Percentiles rank a stretch among this genome's conserved stretches.
Conservation (phyloP, 2,797 vertebrate genomes). For the Chelon labrosus region DNA sequence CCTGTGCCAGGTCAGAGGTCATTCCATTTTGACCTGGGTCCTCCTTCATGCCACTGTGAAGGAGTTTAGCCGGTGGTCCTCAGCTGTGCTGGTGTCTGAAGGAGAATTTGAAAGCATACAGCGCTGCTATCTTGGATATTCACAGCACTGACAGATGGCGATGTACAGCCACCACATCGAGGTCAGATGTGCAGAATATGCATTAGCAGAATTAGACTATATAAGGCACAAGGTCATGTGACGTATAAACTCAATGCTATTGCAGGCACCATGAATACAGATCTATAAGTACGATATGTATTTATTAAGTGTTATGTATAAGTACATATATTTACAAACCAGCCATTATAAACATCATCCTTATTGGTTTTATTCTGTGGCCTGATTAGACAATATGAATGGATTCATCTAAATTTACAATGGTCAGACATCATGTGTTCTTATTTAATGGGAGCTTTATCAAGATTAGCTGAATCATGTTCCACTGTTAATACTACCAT, state of each 20-base stretch:
- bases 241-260: slow-evolving; percentile 9
- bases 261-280: neutral
- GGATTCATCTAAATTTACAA: neutral
- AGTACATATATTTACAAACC: neutral
- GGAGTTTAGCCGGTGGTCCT: neutral
- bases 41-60: slow-evolving; percentile 10
- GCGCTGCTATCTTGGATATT: slow-evolving; percentile 8
- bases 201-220: slow-evolving; percentile 39
- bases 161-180: neutral
- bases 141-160: slow-evolving; percentile 19
- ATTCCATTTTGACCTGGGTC: slow-evolving; percentile 12
- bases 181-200: slow-evolving; percentile 5
- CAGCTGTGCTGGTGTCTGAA: neutral
- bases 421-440: neutral
- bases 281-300: neutral
- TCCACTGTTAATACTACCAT: neutral
- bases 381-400: neutral
- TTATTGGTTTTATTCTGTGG: neutral
- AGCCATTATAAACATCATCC: neutral
- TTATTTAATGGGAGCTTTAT: neutral
- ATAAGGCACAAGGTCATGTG: slow-evolving; percentile 17
- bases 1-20: slow-evolving; percentile 42
- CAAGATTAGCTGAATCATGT: neutral
- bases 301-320: neutral
- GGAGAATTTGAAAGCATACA: neutral